A percentile compares a stretch with the other conserved stretches of the same genome.
These are phyloP conservation scores for Tiliacea aurago DNA, from an alignment of 2,888 invertebrate genomes.

Conservation along the genomic window DNA sequence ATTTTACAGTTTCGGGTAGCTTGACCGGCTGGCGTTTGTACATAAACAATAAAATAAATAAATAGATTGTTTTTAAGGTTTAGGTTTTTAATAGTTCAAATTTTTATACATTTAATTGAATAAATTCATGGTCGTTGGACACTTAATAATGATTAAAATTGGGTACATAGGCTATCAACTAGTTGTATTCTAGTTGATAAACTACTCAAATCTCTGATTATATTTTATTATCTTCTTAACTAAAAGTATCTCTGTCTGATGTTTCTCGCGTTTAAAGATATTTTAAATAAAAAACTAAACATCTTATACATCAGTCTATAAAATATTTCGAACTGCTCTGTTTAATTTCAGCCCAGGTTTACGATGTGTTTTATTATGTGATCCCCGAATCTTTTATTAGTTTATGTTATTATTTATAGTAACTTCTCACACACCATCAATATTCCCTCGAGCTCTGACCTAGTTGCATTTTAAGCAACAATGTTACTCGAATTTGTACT, in stretches of 20 bases:
- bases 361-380: conserved; percentile 25
- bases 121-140: neutral
- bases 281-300: neutral
- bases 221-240: no score
- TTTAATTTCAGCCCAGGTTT: neutral
- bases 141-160: no score
- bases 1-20: no score
- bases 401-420: conserved; percentile 23
- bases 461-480: conserved; percentile 24
- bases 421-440: conserved; percentile 12
- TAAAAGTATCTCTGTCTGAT: neutral
- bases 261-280: neutral
- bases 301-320: neutral
- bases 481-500: neutral
- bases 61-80: neutral
- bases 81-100: neutral
- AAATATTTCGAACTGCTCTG: neutral
- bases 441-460: conserved; percentile 28
- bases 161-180: no score
- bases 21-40: no score
- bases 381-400: conserved; percentile 14
- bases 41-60: no score
- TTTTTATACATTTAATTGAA: neutral
- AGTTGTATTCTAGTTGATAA: no score
- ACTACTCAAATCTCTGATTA: no score